These are phyloP conservation scores for Drosophila austrosaltans DNA, from an alignment of 2,888 invertebrate genomes.

Conservation along the genomic window DNA sequence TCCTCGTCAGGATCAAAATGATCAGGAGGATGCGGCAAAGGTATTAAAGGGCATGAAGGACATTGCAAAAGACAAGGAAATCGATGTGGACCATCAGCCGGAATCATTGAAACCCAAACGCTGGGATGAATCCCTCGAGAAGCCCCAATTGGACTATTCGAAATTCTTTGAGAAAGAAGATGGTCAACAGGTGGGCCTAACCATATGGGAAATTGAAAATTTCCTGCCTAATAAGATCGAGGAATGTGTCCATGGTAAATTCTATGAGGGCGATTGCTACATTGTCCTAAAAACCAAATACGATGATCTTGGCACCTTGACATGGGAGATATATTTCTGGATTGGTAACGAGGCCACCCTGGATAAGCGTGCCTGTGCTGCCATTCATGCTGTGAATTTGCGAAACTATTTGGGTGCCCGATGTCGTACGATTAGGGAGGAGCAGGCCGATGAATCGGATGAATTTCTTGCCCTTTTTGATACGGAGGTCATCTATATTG, in stretches of 20 bases:
- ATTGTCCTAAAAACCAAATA: slow-evolving; percentile 95
- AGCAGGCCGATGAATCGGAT: slow-evolving; percentile 97
- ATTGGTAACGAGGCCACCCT: slow-evolving; percentile 97
- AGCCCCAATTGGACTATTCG: slow-evolving; percentile 97
- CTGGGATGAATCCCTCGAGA: slow-evolving; percentile 98
- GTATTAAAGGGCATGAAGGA: slow-evolving; percentile 91
- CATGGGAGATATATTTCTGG: slow-evolving; percentile 99
- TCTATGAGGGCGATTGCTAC: slow-evolving; percentile 99
- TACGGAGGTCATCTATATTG: slow-evolving; percentile 95
- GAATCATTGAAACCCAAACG: slow-evolving; percentile 90
- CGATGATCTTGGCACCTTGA: slow-evolving; percentile 92
- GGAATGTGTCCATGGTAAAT: slow-evolving; percentile 97
- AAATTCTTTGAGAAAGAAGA: slow-evolving; percentile 98
- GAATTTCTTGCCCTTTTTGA: slow-evolving; percentile 97
- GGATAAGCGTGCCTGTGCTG: slow-evolving; percentile 84
- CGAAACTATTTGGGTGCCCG: slow-evolving; percentile 97
- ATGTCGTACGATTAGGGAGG: slow-evolving; percentile 96
- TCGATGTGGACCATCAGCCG: slow-evolving; percentile 83
- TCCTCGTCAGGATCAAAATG: slow-evolving; percentile 89
- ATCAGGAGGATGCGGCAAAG: slow-evolving; percentile 91
- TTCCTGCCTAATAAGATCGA: slow-evolving; percentile 98
- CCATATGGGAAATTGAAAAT: slow-evolving; percentile 99
- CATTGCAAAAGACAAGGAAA: slow-evolving; percentile 88
- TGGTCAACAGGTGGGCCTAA: slow-evolving; percentile 95
- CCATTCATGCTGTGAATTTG: slow-evolving; percentile 99